A percentile compares a stretch with the other conserved stretches of the same genome.
Evolutionary conservation across 2,888 invertebrate genomes (phyloP).

Genomic region (Thymelicus lineola): DNA sequence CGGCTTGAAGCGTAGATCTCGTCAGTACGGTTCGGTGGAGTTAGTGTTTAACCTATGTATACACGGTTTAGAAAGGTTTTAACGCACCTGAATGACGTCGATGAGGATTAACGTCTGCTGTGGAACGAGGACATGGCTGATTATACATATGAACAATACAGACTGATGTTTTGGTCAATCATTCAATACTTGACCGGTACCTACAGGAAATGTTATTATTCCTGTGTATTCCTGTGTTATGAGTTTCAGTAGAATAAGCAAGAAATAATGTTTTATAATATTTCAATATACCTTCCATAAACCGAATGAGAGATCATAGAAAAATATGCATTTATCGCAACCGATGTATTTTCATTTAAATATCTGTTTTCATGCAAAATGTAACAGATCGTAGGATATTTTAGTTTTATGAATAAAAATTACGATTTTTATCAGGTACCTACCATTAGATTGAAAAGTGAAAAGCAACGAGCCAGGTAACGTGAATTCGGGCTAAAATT

Average conservation of each 20-base stretch:
- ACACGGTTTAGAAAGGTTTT: too few species aligned
- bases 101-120: too few species aligned
- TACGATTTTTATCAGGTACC: slow-evolving; percentile 28
- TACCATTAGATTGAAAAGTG: slow-evolving; percentile 30
- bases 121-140: too few species aligned
- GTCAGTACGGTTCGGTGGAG: not conserved
- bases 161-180: not conserved
- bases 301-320: not conserved
- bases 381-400: slow-evolving; percentile 12
- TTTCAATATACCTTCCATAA: not conserved
- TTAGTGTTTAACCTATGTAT: too few species aligned
- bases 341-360: not conserved
- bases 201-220: too few species aligned
- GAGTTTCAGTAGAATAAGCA: too few species aligned
- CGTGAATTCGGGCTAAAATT: slow-evolving; percentile 32
- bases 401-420: slow-evolving; percentile 26
- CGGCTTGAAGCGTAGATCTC: not conserved
- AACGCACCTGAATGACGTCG: too few species aligned
- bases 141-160: too few species aligned
- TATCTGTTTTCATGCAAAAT: slow-evolving; percentile 1
- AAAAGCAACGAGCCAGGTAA: slow-evolving; percentile 30
- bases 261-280: too few species aligned
- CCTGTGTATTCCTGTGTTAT: too few species aligned
- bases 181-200: not conserved
- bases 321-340: not conserved